These are phyloP conservation scores for Dendrolimus kikuchii DNA, from an alignment of 1,140 invertebrate species.

Conservation along the genomic window DNA sequence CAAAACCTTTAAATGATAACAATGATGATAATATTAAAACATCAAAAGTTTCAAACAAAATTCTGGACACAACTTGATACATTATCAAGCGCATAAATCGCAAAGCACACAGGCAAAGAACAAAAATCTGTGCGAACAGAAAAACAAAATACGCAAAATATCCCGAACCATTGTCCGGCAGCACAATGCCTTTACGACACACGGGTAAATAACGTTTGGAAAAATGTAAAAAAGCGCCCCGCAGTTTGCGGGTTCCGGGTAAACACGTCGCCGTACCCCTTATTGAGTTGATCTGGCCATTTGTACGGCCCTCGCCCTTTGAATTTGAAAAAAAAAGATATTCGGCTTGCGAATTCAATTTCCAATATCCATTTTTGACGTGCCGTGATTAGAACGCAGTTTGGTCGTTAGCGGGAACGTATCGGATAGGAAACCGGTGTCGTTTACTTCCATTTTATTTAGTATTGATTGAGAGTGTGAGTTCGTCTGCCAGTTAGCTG, in stretches of 20 bases:
- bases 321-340: slow-evolving; percentile 45
- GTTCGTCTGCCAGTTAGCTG: background rate
- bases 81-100: slow-evolving; percentile 2
- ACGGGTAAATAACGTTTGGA: slow-evolving; percentile 60
- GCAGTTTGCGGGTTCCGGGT: slow-evolving; percentile 61
- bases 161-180: slow-evolving; percentile 50
- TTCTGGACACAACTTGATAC: background rate
- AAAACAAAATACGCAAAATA: slow-evolving; percentile 40
- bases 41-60: too few relatives aligned
- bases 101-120: slow-evolving; percentile 29
- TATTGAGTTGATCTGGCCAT: slow-evolving; percentile 68
- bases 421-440: slow-evolving; percentile 24
- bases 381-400: slow-evolving; percentile 67
- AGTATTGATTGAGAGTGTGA: slow-evolving; percentile 26
- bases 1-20: too few relatives aligned
- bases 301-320: slow-evolving; percentile 52
- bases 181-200: slow-evolving; percentile 67
- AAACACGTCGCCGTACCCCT: slow-evolving; percentile 62
- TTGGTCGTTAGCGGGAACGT: slow-evolving; percentile 55
- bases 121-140: slow-evolving; percentile 36
- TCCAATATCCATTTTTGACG: slow-evolving; percentile 70
- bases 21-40: too few relatives aligned
- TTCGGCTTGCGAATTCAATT: slow-evolving; percentile 55
- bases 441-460: slow-evolving; percentile 32
- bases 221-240: slow-evolving; percentile 60